phyloP scores from a whole-genome alignment of 2,113 vertebrate genomes.

The Athene cunicularia region DNA sequence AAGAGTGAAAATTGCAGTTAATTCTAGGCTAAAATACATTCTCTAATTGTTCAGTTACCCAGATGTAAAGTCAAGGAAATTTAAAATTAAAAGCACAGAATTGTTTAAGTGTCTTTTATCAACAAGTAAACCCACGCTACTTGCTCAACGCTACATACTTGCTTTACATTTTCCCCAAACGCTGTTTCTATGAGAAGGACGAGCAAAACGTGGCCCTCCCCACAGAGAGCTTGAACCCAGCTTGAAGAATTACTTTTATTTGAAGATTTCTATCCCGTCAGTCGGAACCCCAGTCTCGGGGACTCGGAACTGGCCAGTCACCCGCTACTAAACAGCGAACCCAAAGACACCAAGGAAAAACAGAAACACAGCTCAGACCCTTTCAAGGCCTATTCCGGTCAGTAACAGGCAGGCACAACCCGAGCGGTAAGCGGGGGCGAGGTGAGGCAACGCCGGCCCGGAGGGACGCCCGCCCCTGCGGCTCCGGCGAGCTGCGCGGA shows the following conservation, averaged over 20 bases:
- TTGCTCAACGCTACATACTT: fast-evolving
- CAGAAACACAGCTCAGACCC: fast-evolving
- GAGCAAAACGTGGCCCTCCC: not conserved
- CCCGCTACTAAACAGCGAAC: fast-evolving
- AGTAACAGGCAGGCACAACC: not conserved
- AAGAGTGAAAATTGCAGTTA: fast-evolving
- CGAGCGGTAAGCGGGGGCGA: not conserved
- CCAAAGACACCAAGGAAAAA: fast-evolving
- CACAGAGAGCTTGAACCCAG: not conserved
- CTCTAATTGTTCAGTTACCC: not conserved
- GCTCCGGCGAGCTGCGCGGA: no score
- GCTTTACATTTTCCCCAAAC: no score
- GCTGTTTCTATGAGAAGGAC: fast-evolving
- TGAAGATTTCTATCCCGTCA: fast-evolving
- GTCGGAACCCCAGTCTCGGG: fast-evolving
- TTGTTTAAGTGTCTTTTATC: fast-evolving
- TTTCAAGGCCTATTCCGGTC: fast-evolving
- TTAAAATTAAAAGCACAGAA: not conserved
- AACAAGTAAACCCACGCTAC: not conserved
- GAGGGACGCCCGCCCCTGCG: no score
- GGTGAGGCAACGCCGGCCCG: fast-evolving
- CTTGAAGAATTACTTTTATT: fast-evolving
- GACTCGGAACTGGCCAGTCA: fast-evolving
- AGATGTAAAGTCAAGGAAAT: not conserved
- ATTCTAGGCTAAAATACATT: not conserved